phyloP scores from a whole-genome alignment of 2,113 vertebrate genomes.

The Himantopus leucocephalus region DNA sequence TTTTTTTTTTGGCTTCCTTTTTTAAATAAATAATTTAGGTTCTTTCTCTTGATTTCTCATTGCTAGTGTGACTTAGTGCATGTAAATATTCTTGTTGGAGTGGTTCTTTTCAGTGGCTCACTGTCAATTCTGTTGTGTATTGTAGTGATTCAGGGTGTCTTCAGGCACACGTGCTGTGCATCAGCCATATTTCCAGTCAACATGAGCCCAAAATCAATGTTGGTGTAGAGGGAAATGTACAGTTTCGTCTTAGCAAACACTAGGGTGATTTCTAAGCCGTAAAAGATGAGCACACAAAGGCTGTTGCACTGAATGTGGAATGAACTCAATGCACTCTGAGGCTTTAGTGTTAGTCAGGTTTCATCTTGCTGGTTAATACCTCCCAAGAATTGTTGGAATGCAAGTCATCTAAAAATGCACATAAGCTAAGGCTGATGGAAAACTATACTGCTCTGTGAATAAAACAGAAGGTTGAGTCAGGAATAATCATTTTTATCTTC shows the following conservation, averaged over 20 bases:
- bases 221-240: not conserved
- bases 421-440: not conserved
- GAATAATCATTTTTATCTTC: accelerated
- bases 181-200: not conserved
- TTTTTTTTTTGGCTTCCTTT: too few relatives aligned
- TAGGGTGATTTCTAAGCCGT: not conserved
- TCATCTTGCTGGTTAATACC: not conserved
- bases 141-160: not conserved
- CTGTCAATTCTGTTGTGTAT: not conserved
- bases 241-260: not conserved
- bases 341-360: not conserved
- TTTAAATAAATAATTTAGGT: too few relatives aligned
- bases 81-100: too few relatives aligned
- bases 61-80: too few relatives aligned
- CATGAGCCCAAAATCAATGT: accelerated
- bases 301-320: not conserved
- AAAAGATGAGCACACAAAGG: not conserved
- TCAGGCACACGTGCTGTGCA: not conserved
- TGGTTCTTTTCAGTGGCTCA: not conserved
- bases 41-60: too few relatives aligned
- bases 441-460: accelerated
- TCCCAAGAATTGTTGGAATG: not conserved
- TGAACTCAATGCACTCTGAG: accelerated
- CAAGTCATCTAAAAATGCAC: not conserved
- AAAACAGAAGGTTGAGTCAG: not conserved